Conservation (phyloP, 2,888 invertebrate genomes). For the Zelleria hepariella region DNA sequence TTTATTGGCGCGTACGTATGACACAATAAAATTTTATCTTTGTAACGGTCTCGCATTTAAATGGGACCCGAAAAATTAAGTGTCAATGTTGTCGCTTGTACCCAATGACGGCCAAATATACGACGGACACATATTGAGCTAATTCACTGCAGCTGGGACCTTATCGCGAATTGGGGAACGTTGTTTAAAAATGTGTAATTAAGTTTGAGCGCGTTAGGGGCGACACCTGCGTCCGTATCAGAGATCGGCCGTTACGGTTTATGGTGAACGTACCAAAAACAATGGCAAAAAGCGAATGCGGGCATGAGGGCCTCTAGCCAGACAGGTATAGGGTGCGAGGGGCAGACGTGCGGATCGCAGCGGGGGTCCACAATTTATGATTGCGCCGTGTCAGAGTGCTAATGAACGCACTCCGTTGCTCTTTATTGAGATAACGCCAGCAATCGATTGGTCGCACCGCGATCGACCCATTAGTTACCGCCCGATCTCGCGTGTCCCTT, state of each 20-base stretch:
- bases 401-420: constrained; percentile 69
- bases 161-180: constrained; percentile 56
- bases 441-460: constrained; percentile 35
- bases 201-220: constrained; percentile 60
- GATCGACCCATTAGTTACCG: constrained; percentile 59
- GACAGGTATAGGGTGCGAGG: constrained; percentile 36
- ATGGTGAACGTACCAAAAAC: constrained; percentile 60
- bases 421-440: constrained; percentile 70
- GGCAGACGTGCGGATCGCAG: constrained; percentile 57
- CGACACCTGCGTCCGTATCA: constrained; percentile 64
- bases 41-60: not conserved
- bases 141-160: constrained; percentile 51
- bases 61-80: not conserved
- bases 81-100: not conserved
- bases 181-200: constrained; percentile 60
- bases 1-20: not conserved
- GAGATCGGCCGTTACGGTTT: constrained; percentile 63
- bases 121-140: constrained; percentile 14
- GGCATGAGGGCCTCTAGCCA: constrained; percentile 27
- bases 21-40: not conserved
- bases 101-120: not conserved
- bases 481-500: constrained; percentile 58
- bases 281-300: constrained; percentile 68
- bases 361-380: constrained; percentile 70
- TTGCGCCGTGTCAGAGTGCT: constrained; percentile 67